phyloP scores from a whole-genome alignment of 2,888 invertebrate species.

The Epicampocera succincta region DNA sequence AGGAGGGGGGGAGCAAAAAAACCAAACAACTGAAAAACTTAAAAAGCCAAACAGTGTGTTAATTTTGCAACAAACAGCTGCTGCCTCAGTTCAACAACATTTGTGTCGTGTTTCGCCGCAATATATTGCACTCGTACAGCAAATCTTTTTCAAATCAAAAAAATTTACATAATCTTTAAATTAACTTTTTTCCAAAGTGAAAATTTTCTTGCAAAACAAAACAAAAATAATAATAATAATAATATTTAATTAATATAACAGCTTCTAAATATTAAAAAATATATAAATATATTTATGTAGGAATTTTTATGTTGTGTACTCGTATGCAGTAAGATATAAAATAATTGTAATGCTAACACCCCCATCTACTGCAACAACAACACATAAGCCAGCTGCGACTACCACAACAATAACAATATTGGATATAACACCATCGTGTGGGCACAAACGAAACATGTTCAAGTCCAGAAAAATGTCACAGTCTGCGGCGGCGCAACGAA shows the following conservation, averaged over 20 bases:
- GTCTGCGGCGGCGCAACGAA: slow-evolving; percentile 5
- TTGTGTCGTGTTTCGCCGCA: slow-evolving; percentile 64
- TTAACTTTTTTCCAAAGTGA: slow-evolving; percentile 32
- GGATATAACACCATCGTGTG: slow-evolving; percentile 40
- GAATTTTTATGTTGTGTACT: not conserved
- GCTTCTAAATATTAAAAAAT: slow-evolving; percentile 19
- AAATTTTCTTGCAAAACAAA: slow-evolving; percentile 54
- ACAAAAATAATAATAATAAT: slow-evolving; percentile 34
- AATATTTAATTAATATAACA: slow-evolving; percentile 41
- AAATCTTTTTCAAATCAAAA: slow-evolving; percentile 58
- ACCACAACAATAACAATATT: slow-evolving; percentile 6
- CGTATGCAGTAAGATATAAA: slow-evolving; percentile 3
- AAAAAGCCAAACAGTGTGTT: slow-evolving; percentile 49
- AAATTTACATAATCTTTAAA: slow-evolving; percentile 67
- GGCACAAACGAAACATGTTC: slow-evolving; percentile 52
- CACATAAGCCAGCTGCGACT: not conserved
- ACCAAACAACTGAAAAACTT: slow-evolving; percentile 20
- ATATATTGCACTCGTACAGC: slow-evolving; percentile 38
- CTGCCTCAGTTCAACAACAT: slow-evolving; percentile 71
- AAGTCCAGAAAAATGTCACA: slow-evolving; percentile 55
- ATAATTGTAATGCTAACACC: slow-evolving; percentile 58
- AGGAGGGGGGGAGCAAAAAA: too few species aligned
- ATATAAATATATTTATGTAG: slow-evolving; percentile 12
- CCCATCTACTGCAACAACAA: slow-evolving; percentile 26
- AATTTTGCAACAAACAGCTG: slow-evolving; percentile 52